These are phyloP conservation scores for Rapana venosa DNA, from an alignment of 2,888 invertebrate genomes.

Conservation along the genomic window DNA sequence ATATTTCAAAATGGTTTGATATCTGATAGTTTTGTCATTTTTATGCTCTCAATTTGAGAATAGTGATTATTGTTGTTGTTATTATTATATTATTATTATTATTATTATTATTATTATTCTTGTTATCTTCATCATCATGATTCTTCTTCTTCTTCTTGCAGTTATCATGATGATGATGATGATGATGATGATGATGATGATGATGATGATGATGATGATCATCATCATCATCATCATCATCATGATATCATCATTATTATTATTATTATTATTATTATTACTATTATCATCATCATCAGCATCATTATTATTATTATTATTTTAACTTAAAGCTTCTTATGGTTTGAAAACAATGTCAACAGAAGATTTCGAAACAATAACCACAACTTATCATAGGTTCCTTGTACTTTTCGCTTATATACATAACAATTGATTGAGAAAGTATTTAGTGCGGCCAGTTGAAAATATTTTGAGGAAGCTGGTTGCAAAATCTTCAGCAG, in stretches of 20 bases:
- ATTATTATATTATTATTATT: too few species aligned
- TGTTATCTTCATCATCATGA: not conserved
- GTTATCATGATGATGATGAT: not conserved
- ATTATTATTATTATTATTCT: not conserved
- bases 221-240: not conserved
- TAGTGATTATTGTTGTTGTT: too few species aligned
- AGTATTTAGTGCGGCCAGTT: not conserved
- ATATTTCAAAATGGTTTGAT: too few species aligned
- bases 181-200: not conserved
- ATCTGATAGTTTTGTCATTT: too few species aligned
- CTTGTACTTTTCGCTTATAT: not conserved
- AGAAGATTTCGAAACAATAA: not conserved
- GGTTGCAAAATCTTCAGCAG: too few species aligned
- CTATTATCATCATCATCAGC: constrained; percentile 35
- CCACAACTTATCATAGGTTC: not conserved
- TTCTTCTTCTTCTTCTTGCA: too few species aligned
- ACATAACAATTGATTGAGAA: too few species aligned
- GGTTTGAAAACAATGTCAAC: not conserved
- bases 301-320: constrained; percentile 41
- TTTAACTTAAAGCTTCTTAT: constrained; percentile 28
- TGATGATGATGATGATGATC: not conserved
- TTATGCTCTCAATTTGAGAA: too few species aligned
- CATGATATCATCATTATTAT: constrained; percentile 34
- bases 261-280: constrained; percentile 37
- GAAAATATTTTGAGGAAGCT: not conserved